Evolutionary conservation across 1,140 invertebrate genomes (phyloP), one percentile per base, ranked within the genome.

Genomic region (Acromyrmex echinatior): DNA sequence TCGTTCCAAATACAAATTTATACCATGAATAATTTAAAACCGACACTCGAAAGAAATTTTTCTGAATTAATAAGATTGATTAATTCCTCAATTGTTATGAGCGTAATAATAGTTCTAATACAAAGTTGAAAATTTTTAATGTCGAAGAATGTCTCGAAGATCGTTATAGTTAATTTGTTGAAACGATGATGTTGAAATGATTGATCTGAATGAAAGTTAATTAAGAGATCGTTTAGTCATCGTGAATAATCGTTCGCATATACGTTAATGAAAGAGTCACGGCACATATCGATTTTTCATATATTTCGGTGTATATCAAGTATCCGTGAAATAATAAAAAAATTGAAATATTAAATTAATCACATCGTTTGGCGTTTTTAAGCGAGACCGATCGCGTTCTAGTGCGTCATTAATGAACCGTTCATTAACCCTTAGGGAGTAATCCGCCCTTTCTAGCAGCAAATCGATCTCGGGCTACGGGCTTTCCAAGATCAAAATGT

Each of bases 381-480:
- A 71, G 49, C 28, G 60, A 76, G 56, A 84, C 56, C 56, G 80
- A 49, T 84, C 45, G 70, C 25, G n/a, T 84, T 58, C 39, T 76
- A 62, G 39, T 84, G 56, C 70, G 39, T 84, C 80, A 84, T 84
- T 84, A 84, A 84, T 62, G 80, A 76, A 84, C 70, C 68, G 70
- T 84, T 84, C 80, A 76, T 84, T 84, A 76, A 84, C 80, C 80
- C 80, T 76, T 84, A 84, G 80, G 70, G 80, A 84, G n/a, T 84
- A 84, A 84, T 76, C 60, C 28, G 25, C 70, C 25, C 70, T 84
- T 84, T 39, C 70, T 39, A 62, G 56, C 80, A 28, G 56, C 56
- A 84, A 84, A 84, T 84, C 70, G 80, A 84, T 76, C 39, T 63
- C 39, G 14, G 49, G 25, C 56, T 4, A 82, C 25, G 80, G 68